Evolutionary conservation across 2,113 vertebrate species (phyloP).

Genomic region (Malaclemys terrapin): DNA sequence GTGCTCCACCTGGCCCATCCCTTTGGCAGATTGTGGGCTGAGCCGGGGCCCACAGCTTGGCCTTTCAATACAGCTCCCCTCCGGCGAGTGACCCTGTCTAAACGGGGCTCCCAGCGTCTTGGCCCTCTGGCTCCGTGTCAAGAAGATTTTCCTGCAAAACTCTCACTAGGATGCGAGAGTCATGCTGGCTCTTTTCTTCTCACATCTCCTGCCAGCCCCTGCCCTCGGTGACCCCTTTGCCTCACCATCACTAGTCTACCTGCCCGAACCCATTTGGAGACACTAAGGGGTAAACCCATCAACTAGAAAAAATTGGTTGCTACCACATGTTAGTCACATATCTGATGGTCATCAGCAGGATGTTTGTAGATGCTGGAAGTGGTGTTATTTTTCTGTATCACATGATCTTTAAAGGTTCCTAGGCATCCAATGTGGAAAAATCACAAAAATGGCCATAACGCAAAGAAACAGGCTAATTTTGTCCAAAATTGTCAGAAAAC

Average conservation of each 20-base stretch:
- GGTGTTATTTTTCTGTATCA: not conserved
- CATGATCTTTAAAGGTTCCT: not conserved
- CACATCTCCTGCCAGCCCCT: not conserved
- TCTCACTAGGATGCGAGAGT: not conserved
- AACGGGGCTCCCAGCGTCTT: not conserved
- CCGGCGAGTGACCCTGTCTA: not conserved
- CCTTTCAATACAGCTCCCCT: not conserved
- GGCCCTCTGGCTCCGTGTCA: not conserved
- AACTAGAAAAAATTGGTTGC: not conserved
- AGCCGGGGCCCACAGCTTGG: not conserved
- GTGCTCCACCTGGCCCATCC: fast-evolving
- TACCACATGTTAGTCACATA: not conserved
- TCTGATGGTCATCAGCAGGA: not conserved
- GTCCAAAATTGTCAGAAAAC: not conserved
- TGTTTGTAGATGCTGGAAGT: not conserved
- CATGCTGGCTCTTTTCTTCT: not conserved
- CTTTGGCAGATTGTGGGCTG: not conserved
- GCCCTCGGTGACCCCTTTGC: not conserved
- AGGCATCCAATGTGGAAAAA: not conserved
- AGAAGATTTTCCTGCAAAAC: not conserved
- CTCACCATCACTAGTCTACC: not conserved
- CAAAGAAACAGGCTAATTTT: not conserved
- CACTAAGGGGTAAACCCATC: not conserved
- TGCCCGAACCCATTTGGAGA: not conserved
- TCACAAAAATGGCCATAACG: not conserved